These are phyloP conservation scores for Brachyopa scutellaris DNA, from an alignment of 2,888 invertebrate genomes.

Conservation along the genomic window DNA sequence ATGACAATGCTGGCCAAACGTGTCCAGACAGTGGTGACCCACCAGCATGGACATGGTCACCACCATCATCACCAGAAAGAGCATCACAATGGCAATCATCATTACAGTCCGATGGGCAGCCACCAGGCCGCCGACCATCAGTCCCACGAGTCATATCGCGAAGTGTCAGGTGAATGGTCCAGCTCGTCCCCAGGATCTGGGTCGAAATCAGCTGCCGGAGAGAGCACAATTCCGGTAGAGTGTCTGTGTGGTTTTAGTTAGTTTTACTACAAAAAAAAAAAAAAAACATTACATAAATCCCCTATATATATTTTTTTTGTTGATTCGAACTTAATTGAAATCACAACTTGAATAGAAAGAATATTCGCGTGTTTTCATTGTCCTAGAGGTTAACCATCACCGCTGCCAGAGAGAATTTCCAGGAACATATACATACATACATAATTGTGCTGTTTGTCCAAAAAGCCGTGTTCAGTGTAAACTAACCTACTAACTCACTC, in stretches of 20 bases:
- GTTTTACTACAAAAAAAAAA: constrained; percentile 26
- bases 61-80: constrained; percentile 68
- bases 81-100: constrained; percentile 74
- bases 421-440: constrained; percentile 27
- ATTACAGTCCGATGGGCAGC: constrained; percentile 78
- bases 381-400: neutral
- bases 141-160: constrained; percentile 81
- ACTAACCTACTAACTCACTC: constrained; percentile 66
- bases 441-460: constrained; percentile 44
- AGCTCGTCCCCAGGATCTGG: constrained; percentile 31
- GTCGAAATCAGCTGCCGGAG: constrained; percentile 51
- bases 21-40: constrained; percentile 80
- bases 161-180: constrained; percentile 78
- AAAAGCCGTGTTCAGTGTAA: constrained; percentile 41
- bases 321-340: constrained; percentile 22
- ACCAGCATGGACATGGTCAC: constrained; percentile 77
- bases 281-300: constrained; percentile 12
- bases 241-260: constrained; percentile 73
- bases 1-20: constrained; percentile 80
- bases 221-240: constrained; percentile 82
- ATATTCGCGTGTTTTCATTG: constrained; percentile 8
- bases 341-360: constrained; percentile 11
- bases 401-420: neutral
- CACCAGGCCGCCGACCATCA: constrained; percentile 76
- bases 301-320: constrained; percentile 16